phyloP scores from a whole-genome alignment of 2,888 invertebrate species.

The Rhorus exstirpatorius region DNA sequence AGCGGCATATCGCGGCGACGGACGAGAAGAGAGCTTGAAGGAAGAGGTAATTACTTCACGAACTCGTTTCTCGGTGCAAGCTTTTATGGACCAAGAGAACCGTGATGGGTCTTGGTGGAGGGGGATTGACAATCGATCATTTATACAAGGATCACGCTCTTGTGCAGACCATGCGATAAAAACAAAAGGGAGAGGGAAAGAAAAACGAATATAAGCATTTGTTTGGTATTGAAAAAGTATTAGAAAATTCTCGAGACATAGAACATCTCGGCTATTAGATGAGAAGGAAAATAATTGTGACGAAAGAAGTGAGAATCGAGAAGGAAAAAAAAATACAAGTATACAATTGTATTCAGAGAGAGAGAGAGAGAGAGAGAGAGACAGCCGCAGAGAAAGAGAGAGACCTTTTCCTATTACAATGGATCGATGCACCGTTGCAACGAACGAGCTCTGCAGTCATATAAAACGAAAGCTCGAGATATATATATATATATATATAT shows the following conservation, averaged over 20 bases:
- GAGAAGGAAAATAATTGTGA: too few species aligned
- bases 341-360: neutral
- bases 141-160: slow-evolving; percentile 35
- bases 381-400: neutral
- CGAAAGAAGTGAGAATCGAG: too few species aligned
- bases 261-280: too few species aligned
- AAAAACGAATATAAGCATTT: neutral
- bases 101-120: neutral
- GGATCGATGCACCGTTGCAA: slow-evolving; percentile 34
- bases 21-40: slow-evolving; percentile 13
- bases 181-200: neutral
- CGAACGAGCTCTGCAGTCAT: neutral
- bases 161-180: neutral
- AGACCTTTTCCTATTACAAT: slow-evolving; percentile 26
- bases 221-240: slow-evolving; percentile 17
- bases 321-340: too few species aligned
- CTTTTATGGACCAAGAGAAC: slow-evolving; percentile 27
- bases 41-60: slow-evolving; percentile 55
- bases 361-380: too few species aligned
- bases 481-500: too few species aligned
- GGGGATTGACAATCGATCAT: slow-evolving; percentile 56
- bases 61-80: slow-evolving; percentile 44
- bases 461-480: slow-evolving; percentile 13
- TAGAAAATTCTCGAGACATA: too few species aligned
- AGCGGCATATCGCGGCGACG: neutral